Evolutionary conservation across 2,797 vertebrate species (phyloP), one percentile per base, ranked within the genome.

Genomic region (Manis pentadactyla): DNA sequence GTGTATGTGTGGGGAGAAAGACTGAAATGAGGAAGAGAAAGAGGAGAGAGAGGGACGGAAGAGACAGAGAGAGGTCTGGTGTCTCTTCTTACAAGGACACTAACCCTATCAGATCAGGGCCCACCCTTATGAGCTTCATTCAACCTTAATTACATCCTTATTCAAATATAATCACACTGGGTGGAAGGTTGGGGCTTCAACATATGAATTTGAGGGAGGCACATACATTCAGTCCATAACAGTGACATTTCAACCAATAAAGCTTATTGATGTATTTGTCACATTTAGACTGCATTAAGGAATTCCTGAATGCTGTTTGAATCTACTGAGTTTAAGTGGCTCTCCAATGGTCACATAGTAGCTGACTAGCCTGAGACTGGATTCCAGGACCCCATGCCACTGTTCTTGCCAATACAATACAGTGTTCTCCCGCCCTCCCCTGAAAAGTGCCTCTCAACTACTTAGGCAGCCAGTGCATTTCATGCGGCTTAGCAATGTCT

Each of bases 371-470:
- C 34, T 77, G 31, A 94, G 18, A 25, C 21, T 61, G 7, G 31
- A 42, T 61, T 39, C 77, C 21, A 42, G 46, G 74, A 34, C 31
- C 29, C 14, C 29, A 2, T 14, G 37, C 49, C 59, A 21, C 21
- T 68, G 81, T 27, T 57, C 71, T 31, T 85, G 25, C 13, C 15
- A 7, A 5, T 34, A n/a, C 4, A 19, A 29, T 12, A 31, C 2
- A 7, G 29, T 23, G 15, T 3, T 57, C 27, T 57, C 1, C 3
- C 0, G 0, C 9, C 7, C 17, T 15, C 0, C 1, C 15, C 29
- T 2, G 49, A 29, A 39, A 51, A 39, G 17, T 39, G 29, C 25
- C 15, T 51, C 31, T 27, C 8, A 11, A 37, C 34, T 68, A 27
- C 37, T 85, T n/a, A 25, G 19, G 10, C 23, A 68, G 23, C 27